Evolutionary conservation across 1,140 invertebrate genomes (phyloP).

Genomic region (Dreissena polymorpha): DNA sequence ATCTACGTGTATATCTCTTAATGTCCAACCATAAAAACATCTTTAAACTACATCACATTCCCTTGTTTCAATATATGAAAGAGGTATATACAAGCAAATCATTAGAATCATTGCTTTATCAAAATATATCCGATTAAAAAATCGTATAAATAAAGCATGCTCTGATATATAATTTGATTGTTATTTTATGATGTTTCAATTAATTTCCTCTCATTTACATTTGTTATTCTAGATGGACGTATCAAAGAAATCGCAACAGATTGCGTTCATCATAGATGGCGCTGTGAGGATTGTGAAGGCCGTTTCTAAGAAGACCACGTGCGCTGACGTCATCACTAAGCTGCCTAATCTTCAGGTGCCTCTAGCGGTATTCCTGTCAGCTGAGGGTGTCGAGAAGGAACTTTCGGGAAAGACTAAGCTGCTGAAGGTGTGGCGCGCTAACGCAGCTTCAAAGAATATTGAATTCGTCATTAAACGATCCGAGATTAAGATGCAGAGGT

Average conservation of each 20-base stretch:
- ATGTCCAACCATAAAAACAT: no score
- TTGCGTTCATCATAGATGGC: conserved; percentile 46
- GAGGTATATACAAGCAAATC: no score
- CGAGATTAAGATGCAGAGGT: neutral
- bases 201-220: neutral
- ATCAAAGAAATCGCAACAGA: neutral
- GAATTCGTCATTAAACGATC: conserved; percentile 38
- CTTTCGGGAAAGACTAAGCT: conserved; percentile 38
- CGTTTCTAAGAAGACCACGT: conserved; percentile 48
- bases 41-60: no score
- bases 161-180: no score
- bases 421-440: conserved; percentile 41
- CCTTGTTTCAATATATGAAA: no score
- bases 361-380: conserved; percentile 33
- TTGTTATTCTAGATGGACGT: conserved; percentile 32
- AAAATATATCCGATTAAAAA: no score
- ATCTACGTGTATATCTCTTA: no score
- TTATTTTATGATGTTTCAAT: no score
- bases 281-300: conserved; percentile 10
- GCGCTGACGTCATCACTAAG: conserved; percentile 45
- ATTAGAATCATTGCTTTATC: no score
- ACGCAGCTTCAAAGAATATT: conserved; percentile 25
- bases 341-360: conserved; percentile 29
- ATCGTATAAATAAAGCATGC: no score
- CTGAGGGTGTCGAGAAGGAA: conserved; percentile 40